Percentiles rank a stretch among this genome's conserved stretches.
Evolutionary conservation across 2,888 invertebrate species (phyloP).

Genomic region (Hirudinaria manillensis): DNA sequence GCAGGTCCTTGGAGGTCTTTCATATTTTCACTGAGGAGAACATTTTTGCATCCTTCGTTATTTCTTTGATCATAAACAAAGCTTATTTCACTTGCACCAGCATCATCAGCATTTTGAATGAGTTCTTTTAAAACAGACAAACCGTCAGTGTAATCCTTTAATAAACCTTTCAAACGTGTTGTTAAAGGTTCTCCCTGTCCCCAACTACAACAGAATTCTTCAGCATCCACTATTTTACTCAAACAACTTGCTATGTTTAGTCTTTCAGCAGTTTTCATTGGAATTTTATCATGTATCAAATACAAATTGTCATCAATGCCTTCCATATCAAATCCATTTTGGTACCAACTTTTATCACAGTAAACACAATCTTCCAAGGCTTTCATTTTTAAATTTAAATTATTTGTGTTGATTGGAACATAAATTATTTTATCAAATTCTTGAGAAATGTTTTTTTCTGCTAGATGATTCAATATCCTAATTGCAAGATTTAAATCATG

Average conservation of each 20-base stretch:
- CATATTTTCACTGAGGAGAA: constrained; percentile 43
- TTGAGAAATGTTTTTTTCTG: not conserved
- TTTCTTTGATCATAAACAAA: constrained; percentile 46
- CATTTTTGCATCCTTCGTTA: constrained; percentile 39
- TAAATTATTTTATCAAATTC: not conserved
- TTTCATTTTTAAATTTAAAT: constrained; percentile 25
- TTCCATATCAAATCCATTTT: constrained; percentile 34
- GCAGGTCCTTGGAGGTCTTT: constrained; percentile 46
- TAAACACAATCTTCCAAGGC: constrained; percentile 37
- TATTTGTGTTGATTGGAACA: not conserved
- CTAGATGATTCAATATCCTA: constrained; percentile 37
- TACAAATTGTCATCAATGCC: constrained; percentile 36
- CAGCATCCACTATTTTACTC: constrained; percentile 42
- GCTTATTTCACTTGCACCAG: constrained; percentile 44
- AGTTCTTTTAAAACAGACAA: constrained; percentile 47
- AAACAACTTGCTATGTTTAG: constrained; percentile 43
- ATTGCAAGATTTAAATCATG: constrained; percentile 35
- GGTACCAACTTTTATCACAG: constrained; percentile 41
- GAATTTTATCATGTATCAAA: constrained; percentile 42
- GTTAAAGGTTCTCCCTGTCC: constrained; percentile 47
- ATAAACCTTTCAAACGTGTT: constrained; percentile 41
- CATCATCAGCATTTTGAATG: constrained; percentile 49
- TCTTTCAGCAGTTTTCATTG: constrained; percentile 40
- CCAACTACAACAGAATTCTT: constrained; percentile 41
- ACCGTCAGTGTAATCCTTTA: constrained; percentile 47